Conservation (phyloP, 2,113 vertebrate genomes). For the Ardeotis arabs region DNA sequence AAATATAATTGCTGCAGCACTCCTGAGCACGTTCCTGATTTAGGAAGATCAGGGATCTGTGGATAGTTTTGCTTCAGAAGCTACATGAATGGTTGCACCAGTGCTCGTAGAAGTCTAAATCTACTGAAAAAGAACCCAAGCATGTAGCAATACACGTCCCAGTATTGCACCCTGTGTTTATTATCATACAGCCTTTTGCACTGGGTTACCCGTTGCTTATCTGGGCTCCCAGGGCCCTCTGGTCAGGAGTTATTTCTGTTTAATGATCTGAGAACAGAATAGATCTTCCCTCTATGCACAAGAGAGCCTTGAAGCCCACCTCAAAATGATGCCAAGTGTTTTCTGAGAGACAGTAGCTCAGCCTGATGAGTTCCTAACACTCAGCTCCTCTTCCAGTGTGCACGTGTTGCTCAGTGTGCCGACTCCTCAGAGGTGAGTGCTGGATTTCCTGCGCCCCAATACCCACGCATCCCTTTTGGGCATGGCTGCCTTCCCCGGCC, state of each 20-base stretch:
- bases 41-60: not conserved
- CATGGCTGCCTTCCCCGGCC: not conserved
- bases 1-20: not conserved
- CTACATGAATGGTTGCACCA: not conserved
- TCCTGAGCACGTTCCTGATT: not conserved
- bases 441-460: not conserved
- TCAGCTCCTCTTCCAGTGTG: constrained; percentile 77
- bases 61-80: not conserved
- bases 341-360: not conserved
- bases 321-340: not conserved
- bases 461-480: not conserved
- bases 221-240: not conserved
- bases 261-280: not conserved
- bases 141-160: not conserved
- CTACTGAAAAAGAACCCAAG: not conserved
- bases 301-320: fast-evolving
- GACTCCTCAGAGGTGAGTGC: constrained; percentile 79
- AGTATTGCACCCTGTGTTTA: not conserved
- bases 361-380: not conserved
- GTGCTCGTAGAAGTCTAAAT: not conserved
- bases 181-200: not conserved
- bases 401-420: constrained; percentile 76
- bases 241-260: not conserved
- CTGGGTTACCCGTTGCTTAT: not conserved
- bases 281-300: not conserved